Percentiles rank a stretch among this genome's conserved stretches.
phyloP scores from a whole-genome alignment of 2,888 invertebrate genomes.

The Eurytoma californica region DNA sequence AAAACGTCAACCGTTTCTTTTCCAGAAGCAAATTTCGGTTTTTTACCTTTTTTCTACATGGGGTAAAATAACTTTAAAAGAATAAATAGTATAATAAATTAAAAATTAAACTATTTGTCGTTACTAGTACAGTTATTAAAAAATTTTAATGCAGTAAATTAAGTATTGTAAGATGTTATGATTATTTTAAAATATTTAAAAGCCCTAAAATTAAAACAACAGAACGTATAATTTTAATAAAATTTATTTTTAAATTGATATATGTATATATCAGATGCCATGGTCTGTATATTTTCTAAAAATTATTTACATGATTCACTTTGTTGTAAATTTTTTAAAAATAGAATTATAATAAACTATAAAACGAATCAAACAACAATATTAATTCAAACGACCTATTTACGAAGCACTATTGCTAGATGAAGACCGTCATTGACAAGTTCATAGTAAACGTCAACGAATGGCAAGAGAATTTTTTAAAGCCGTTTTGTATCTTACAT shows the following conservation, averaged over 20 bases:
- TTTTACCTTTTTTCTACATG: no score
- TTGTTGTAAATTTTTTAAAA: conserved; percentile 63
- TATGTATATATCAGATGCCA: conserved; percentile 57
- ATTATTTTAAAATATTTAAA: no score
- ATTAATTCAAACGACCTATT: conserved; percentile 60
- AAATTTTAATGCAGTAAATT: no score
- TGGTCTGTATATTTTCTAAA: conserved; percentile 61
- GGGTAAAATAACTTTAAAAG: no score
- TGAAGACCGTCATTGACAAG: conserved; percentile 52
- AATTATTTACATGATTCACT: conserved; percentile 68
- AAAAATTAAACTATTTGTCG: no score
- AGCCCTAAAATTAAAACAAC: no score
- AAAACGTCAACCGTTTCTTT: no score
- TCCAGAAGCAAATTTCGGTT: no score
- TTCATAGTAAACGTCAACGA: conserved; percentile 56
- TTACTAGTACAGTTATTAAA: no score
- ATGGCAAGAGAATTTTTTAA: conserved; percentile 61
- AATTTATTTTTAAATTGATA: conserved; percentile 66
- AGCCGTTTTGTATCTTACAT: conserved; percentile 55
- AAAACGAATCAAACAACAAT: conserved; percentile 71
- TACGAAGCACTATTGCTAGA: conserved; percentile 53
- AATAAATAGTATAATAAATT: no score
- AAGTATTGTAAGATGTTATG: no score
- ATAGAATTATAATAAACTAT: conserved; percentile 71
- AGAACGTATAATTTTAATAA: conserved; percentile 62